These are phyloP conservation scores for Cantharis flavilabris DNA, from an alignment of 2,888 invertebrate genomes.

Conservation along the genomic window DNA sequence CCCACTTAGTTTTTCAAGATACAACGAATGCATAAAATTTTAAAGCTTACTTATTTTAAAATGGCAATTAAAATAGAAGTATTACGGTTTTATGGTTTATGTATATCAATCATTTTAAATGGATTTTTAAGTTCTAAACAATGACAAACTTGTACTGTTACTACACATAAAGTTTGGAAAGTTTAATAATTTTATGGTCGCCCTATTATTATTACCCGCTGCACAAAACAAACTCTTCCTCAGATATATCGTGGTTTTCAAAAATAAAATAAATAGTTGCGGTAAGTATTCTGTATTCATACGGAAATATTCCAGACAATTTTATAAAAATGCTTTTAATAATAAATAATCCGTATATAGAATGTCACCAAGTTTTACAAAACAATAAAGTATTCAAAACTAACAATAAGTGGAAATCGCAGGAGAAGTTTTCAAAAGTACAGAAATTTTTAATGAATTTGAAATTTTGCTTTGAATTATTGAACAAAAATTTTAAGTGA, in stretches of 20 bases:
- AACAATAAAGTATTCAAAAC: background rate
- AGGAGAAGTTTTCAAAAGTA: background rate
- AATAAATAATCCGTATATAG: background rate
- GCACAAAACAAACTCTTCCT: conserved; percentile 22
- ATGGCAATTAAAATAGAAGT: background rate
- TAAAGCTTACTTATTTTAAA: conserved; percentile 12
- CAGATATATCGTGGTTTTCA: conserved; percentile 10
- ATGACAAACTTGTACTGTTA: conserved; percentile 24
- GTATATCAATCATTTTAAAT: conserved; percentile 39
- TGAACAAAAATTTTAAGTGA: background rate
- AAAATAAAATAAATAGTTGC: background rate
- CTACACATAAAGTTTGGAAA: conserved; percentile 24
- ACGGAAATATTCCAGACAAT: background rate
- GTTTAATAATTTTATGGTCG: conserved; percentile 26
- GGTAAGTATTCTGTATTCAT: background rate
- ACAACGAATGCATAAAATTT: conserved; percentile 8
- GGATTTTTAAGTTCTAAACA: conserved; percentile 28
- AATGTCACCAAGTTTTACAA: background rate
- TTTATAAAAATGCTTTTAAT: background rate
- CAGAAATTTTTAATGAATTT: background rate
- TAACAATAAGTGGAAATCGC: background rate
- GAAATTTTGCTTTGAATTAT: background rate
- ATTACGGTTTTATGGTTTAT: conserved; percentile 28
- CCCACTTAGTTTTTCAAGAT: background rate
- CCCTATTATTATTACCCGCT: conserved; percentile 8